phyloP scores from a whole-genome alignment of 2,888 invertebrate species.

The Tenodera sinensis region DNA sequence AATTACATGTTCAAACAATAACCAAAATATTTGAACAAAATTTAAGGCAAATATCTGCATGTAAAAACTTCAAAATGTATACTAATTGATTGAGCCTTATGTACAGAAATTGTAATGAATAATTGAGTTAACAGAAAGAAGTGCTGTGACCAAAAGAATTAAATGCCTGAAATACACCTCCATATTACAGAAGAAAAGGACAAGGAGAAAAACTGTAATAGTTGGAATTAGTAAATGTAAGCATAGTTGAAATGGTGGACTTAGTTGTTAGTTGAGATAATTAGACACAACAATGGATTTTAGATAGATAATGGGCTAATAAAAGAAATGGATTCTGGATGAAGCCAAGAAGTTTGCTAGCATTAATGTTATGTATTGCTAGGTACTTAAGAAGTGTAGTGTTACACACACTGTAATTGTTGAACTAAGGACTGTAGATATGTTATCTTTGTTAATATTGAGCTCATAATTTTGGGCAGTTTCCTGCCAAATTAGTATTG shows the following conservation, averaged over 20 bases:
- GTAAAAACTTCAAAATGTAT: too few relatives aligned
- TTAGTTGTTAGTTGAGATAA: not conserved
- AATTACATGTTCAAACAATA: too few relatives aligned
- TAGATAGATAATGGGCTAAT: not conserved
- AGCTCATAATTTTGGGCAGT: not conserved
- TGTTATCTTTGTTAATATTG: not conserved
- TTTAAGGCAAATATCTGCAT: too few relatives aligned
- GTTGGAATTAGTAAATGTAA: not conserved
- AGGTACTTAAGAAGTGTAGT: not conserved
- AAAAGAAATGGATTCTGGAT: not conserved
- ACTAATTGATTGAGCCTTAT: too few relatives aligned
- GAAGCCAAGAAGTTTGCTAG: not conserved
- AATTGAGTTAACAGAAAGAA: not conserved
- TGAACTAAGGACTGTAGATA: not conserved
- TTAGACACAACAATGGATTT: not conserved
- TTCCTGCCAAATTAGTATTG: not conserved
- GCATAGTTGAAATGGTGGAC: not conserved
- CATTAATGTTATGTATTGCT: not conserved
- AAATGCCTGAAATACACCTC: too few relatives aligned
- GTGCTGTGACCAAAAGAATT: too few relatives aligned
- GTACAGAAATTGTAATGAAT: too few relatives aligned
- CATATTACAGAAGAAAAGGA: not conserved
- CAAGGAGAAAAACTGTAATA: not conserved
- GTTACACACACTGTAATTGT: not conserved
- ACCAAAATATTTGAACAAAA: too few relatives aligned